Evolutionary conservation across 2,113 vertebrate genomes (phyloP).

Genomic region (Telmatochromis sp.): DNA sequence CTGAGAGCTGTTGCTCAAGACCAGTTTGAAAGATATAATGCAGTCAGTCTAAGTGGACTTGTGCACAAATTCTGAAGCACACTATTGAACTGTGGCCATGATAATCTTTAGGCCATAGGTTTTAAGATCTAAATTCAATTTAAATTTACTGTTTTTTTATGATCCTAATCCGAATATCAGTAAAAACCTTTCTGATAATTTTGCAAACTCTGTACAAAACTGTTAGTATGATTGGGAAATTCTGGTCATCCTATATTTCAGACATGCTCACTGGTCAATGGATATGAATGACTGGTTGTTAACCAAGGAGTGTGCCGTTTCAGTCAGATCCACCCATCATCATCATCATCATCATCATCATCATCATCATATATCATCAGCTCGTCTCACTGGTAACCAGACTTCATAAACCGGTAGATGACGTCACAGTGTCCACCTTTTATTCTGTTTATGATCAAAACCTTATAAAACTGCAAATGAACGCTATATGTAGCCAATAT

Average conservation of each 20-base stretch:
- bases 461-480: rapidly evolving
- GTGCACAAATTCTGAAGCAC: not conserved
- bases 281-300: not conserved
- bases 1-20: not conserved
- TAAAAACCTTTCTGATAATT: not conserved
- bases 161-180: not conserved
- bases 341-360: not conserved
- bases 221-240: not conserved
- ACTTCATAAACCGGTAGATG: not conserved
- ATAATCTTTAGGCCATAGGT: not conserved
- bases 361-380: not conserved
- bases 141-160: not conserved
- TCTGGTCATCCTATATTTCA: not conserved
- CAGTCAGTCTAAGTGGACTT: not conserved
- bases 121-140: not conserved
- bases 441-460: not conserved
- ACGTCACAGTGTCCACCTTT: not conserved
- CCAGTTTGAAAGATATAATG: not conserved
- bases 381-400: not conserved
- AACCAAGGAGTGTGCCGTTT: not conserved
- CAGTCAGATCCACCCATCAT: not conserved
- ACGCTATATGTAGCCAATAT: not conserved
- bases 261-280: not conserved
- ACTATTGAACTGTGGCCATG: rapidly evolving
- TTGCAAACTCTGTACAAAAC: not conserved